These are phyloP conservation scores for Phasianus colchicus DNA, from an alignment of 2,113 vertebrate genomes.

Conservation along the genomic window DNA sequence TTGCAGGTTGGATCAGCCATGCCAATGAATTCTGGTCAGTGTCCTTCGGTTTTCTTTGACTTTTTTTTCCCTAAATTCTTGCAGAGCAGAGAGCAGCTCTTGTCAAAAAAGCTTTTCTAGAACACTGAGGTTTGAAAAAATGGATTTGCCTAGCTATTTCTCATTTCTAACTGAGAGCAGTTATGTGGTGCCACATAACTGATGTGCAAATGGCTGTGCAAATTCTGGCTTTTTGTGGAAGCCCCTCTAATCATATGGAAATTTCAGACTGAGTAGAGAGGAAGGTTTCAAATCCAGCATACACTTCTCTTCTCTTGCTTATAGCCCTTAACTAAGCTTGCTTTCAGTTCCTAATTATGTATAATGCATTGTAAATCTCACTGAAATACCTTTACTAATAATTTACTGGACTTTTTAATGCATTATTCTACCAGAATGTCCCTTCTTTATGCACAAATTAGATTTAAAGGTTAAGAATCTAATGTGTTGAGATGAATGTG, in stretches of 20 bases:
- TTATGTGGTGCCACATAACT: background rate
- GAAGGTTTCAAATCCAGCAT: slow-evolving; percentile 1
- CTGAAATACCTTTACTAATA: background rate
- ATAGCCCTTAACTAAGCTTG: slow-evolving; percentile 24
- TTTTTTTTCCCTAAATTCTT: background rate
- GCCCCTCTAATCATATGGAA: background rate
- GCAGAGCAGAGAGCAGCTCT: background rate
- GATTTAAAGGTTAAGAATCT: background rate
- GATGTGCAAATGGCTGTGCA: background rate
- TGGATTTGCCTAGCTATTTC: background rate
- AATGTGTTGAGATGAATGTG: background rate
- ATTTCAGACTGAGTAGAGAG: background rate
- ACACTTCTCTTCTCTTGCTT: slow-evolving; percentile 10
- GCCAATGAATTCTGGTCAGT: background rate
- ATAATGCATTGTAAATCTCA: background rate
- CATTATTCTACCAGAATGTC: background rate
- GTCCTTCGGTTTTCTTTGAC: background rate
- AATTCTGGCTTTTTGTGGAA: background rate
- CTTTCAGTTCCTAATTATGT: slow-evolving; percentile 22
- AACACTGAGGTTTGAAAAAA: background rate
- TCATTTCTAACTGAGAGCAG: background rate
- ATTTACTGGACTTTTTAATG: background rate
- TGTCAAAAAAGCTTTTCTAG: background rate
- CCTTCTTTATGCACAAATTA: background rate
- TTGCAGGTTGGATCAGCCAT: background rate